Base-by-base conservation (phyloP, 2,888 invertebrate species). In the Siphlonurus alternatus region DNA sequence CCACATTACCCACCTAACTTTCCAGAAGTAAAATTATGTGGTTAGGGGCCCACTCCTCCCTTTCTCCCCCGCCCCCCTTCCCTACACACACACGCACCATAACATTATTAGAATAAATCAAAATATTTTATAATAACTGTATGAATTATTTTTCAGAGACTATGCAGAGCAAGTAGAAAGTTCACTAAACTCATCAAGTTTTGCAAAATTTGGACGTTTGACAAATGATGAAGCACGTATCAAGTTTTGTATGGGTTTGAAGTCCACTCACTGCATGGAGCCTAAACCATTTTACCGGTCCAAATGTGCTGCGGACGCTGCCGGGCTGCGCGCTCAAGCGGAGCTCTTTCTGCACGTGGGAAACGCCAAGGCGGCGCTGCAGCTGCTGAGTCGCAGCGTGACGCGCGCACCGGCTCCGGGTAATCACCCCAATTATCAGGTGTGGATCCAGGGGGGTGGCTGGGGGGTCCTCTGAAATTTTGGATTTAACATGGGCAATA, bases 331-430 rank as follows among this genome's bases (percentile, higher is more conserved):
- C 1, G 71, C 80, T 3, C 84, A 84, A 61, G 88, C 85, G 0
- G 83, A 85, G 69, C 74, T 78, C 62, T 78, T 79, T 1, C 75
- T 83, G 63, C 74, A 80, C 62, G 75, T 77, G 1, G 82, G 80
- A 1, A 79, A 85, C 62, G 71, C 78, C 2, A 73, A 77, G 63
- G 81, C 79, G 70, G 85, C 89, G 0, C 74, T 89, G 22, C 75
- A 80, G 0, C 75, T 85, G 1, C 83, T 84, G 65, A 86, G 85
- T 73, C 87, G 89, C 72, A 86, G 87, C 18, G 83, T 91, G 3
- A 77, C 89, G 25, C 78, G 87, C 66, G 87, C 89, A 0, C 88
- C 89, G 0, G 74, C 77, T 69, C 80, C 81, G 70, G 84, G 87
- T 85, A 71, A 67, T 66, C 63, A 54, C 24, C 59, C 2, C 18